Evolutionary conservation across 2,888 invertebrate genomes (phyloP).

Genomic region (Melieria omissa): DNA sequence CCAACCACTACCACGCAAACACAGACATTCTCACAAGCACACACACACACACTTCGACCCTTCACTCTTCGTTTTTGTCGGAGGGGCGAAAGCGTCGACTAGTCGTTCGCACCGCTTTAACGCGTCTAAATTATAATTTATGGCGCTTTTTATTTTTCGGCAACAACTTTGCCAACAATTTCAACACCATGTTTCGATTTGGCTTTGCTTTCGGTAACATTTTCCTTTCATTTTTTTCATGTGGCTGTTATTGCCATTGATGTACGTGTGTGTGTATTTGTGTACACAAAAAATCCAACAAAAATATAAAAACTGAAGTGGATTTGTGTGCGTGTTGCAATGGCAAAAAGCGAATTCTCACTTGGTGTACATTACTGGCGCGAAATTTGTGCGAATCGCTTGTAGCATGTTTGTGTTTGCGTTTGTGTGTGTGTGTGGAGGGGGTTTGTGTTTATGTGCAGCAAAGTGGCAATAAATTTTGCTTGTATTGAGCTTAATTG

Average conservation of each 20-base stretch:
- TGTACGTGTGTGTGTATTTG: not conserved
- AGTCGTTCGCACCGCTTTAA: constrained; percentile 37
- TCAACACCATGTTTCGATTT: constrained; percentile 12
- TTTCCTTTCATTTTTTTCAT: not conserved
- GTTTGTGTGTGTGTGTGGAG: not conserved
- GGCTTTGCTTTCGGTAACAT: not conserved
- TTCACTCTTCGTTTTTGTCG: too few relatives aligned
- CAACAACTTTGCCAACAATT: constrained; percentile 26
- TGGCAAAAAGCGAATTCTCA: not conserved
- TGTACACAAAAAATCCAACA: too few relatives aligned
- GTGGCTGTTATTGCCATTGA: not conserved
- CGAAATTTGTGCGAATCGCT: not conserved
- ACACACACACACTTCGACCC: too few relatives aligned
- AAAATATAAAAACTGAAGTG: not conserved
- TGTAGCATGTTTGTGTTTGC: not conserved
- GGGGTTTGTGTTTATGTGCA: constrained; percentile 1
- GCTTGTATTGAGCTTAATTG: constrained; percentile 42
- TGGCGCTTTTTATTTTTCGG: constrained; percentile 37
- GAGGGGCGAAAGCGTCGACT: not conserved
- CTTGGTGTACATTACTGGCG: not conserved
- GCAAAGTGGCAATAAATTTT: constrained; percentile 28
- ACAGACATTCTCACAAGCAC: too few relatives aligned
- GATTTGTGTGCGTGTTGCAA: constrained; percentile 1
- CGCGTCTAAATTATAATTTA: constrained; percentile 43
- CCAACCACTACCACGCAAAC: too few relatives aligned